Percentiles rank a stretch among this genome's conserved stretches.
phyloP scores from a whole-genome alignment of 1,140 invertebrate genomes.

The Mizuhopecten yessoensis region DNA sequence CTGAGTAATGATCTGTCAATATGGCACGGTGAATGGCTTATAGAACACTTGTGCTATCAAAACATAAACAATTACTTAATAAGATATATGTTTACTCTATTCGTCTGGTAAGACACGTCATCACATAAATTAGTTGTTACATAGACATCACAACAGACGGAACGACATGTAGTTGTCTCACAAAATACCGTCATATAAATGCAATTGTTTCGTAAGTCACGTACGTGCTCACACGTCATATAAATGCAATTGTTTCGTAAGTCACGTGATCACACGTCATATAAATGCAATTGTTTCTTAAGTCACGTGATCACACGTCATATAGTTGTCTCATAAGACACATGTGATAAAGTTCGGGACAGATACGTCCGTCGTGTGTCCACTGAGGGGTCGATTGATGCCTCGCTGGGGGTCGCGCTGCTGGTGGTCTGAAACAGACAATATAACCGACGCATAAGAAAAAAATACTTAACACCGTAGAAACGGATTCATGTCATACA shows the following conservation, averaged over 20 bases:
- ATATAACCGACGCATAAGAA: no score
- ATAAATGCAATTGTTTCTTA: not conserved
- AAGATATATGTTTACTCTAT: not conserved
- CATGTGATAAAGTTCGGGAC: not conserved
- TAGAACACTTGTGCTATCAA: no score
- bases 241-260: not conserved
- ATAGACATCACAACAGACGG: not conserved
- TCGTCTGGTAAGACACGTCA: not conserved
- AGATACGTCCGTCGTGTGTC: constrained; percentile 1
- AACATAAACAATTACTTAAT: no score
- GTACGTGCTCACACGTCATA: not conserved
- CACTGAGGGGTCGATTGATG: not conserved
- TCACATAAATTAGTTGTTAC: not conserved
- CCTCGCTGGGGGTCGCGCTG: not conserved
- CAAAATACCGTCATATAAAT: not conserved
- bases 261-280: not conserved
- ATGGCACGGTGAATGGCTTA: no score
- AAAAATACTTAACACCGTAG: no score
- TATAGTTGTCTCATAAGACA: constrained; percentile 8
- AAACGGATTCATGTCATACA: no score
- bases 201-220: not conserved
- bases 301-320: not conserved
- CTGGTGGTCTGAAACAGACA: not conserved
- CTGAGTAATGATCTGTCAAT: no score
- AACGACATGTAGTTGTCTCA: not conserved